Percentiles rank a stretch among this genome's conserved stretches.
Evolutionary conservation across 2,797 vertebrate species (phyloP).

Genomic region (Mionectes olivaceus): DNA sequence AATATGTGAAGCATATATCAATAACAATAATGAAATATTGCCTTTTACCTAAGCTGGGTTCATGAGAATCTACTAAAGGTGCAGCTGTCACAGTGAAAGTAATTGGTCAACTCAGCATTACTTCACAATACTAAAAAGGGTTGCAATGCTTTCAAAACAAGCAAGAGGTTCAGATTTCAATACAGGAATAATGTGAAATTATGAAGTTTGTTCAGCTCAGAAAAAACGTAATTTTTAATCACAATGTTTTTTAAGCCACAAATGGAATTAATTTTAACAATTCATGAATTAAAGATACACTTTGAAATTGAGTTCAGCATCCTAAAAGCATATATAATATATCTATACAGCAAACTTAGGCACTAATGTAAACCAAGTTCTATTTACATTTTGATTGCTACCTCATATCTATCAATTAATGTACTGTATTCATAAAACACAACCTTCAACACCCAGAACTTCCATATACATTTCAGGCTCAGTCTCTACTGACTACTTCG

Average conservation of each 20-base stretch:
- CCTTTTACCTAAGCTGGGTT: not conserved
- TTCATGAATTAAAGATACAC: slow-evolving; percentile 66
- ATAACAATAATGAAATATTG: slow-evolving; percentile 12
- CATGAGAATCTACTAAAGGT: not conserved
- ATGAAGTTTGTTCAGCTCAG: slow-evolving; percentile 23
- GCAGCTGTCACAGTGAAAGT: not conserved
- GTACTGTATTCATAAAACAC: slow-evolving; percentile 54
- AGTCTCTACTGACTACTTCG: not conserved
- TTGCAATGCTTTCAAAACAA: not conserved
- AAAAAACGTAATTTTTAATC: slow-evolving; percentile 47
- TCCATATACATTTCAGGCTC: not conserved
- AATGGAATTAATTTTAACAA: slow-evolving; percentile 54
- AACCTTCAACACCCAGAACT: slow-evolving; percentile 20
- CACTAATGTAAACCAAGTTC: slow-evolving; percentile 44
- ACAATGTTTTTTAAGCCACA: slow-evolving; percentile 45
- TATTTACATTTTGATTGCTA: slow-evolving; percentile 67
- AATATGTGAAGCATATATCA: not conserved
- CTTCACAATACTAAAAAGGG: not conserved
- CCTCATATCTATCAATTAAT: slow-evolving; percentile 62
- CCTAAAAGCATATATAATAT: slow-evolving; percentile 45
- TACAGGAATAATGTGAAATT: not conserved
- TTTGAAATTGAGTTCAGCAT: slow-evolving; percentile 53
- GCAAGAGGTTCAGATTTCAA: not conserved
- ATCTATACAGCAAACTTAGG: slow-evolving; percentile 26
- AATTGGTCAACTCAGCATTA: not conserved